phyloP scores from a whole-genome alignment of 2,888 invertebrate species.

The Archips xylosteana region DNA sequence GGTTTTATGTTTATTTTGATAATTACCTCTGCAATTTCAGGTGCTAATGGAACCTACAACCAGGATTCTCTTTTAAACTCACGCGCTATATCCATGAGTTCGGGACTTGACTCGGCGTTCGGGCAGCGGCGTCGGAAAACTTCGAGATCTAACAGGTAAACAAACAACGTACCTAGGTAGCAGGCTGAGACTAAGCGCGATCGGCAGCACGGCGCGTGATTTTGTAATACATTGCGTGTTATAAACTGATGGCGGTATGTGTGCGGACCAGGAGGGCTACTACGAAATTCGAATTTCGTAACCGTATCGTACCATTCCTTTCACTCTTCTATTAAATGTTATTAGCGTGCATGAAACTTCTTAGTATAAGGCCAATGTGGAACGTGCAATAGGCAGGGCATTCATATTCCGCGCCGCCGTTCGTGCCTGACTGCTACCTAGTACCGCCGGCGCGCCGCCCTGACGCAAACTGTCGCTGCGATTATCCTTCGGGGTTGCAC shows the following conservation, averaged over 20 bases:
- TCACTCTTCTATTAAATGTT: no score
- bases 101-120: slow-evolving; percentile 71
- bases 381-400: no score
- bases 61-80: slow-evolving; percentile 67
- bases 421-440: neutral
- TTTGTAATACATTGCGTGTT: no score
- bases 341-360: no score
- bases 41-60: slow-evolving; percentile 62
- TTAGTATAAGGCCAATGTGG: no score
- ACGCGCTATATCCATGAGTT: slow-evolving; percentile 79
- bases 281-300: no score
- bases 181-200: no score
- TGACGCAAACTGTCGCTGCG: slow-evolving; percentile 14
- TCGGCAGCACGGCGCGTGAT: no score
- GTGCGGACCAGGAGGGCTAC: no score
- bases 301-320: no score
- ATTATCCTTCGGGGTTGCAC: slow-evolving; percentile 6
- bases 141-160: slow-evolving; percentile 69
- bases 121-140: slow-evolving; percentile 62
- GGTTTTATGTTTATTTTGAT: neutral
- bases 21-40: slow-evolving; percentile 52
- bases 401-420: no score
- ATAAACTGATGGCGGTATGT: no score
- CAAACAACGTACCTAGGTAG: neutral
- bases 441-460: neutral